Evolutionary conservation across 2,888 invertebrate species (phyloP).

Genomic region (Vandiemenella viatica): DNA sequence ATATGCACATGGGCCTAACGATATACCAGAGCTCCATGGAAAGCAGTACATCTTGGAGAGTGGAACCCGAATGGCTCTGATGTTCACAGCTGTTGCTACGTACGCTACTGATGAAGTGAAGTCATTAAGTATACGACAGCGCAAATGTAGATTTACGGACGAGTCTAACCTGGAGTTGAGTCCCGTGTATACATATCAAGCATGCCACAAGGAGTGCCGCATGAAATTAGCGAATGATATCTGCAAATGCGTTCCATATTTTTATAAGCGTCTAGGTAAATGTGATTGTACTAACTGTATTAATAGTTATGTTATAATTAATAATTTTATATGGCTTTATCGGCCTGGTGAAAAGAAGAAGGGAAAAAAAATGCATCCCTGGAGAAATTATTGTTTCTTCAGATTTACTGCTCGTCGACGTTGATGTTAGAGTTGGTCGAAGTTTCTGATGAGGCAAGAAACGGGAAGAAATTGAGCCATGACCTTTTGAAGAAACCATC

Average conservation of each 20-base stretch:
- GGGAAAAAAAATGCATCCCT: too few species aligned
- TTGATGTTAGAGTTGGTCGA: too few species aligned
- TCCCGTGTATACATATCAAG: conserved; percentile 31
- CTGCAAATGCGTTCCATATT: conserved; percentile 59
- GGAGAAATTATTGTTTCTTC: too few species aligned
- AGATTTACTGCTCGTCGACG: too few species aligned
- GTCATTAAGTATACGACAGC: conserved; percentile 29
- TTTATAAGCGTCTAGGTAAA: conserved; percentile 49
- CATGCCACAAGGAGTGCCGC: conserved; percentile 59
- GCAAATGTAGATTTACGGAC: conserved; percentile 36
- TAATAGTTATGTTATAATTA: too few species aligned
- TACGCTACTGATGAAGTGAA: conserved; percentile 39
- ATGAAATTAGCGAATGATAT: conserved; percentile 40
- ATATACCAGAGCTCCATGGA: conserved; percentile 49
- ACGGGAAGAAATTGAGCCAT: too few species aligned
- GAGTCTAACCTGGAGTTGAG: conserved; percentile 6
- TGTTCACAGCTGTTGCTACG: conserved; percentile 41
- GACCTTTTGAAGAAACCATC: too few species aligned
- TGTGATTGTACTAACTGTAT: too few species aligned
- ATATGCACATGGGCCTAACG: conserved; percentile 48
- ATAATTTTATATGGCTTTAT: too few species aligned
- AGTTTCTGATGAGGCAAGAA: too few species aligned
- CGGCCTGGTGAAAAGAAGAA: too few species aligned
- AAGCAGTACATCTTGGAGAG: conserved; percentile 29
- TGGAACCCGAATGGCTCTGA: conserved; percentile 42